These are phyloP conservation scores for Phaedon cochleariae DNA, from an alignment of 2,888 invertebrate species.

Conservation along the genomic window DNA sequence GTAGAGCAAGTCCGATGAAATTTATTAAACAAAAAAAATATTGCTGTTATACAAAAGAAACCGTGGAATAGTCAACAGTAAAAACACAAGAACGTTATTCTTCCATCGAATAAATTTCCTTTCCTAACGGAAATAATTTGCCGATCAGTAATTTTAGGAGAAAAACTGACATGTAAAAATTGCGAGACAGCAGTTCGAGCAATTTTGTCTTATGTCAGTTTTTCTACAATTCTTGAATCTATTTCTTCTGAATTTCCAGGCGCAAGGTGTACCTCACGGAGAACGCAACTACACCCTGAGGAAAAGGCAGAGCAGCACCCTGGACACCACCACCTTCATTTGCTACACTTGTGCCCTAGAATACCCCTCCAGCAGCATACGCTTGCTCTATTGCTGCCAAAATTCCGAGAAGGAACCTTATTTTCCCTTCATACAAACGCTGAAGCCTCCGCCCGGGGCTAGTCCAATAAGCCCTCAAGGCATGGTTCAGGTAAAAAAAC, in stretches of 20 bases:
- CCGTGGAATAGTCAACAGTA: too few species aligned
- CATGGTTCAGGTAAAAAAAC: slow-evolving; percentile 74
- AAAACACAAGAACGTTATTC: too few species aligned
- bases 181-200: too few species aligned
- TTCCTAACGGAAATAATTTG: too few species aligned
- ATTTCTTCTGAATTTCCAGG: slow-evolving; percentile 50
- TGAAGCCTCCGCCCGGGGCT: slow-evolving; percentile 84
- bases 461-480: slow-evolving; percentile 91
- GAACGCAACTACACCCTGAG: slow-evolving; percentile 84
- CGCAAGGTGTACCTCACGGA: slow-evolving; percentile 75
- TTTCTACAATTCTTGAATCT: background rate
- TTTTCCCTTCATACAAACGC: slow-evolving; percentile 86
- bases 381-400: slow-evolving; percentile 84
- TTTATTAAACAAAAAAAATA: too few species aligned
- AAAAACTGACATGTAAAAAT: too few species aligned
- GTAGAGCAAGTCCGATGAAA: too few species aligned
- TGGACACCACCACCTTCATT: slow-evolving; percentile 78
- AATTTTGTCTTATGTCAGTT: background rate
- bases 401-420: slow-evolving; percentile 88
- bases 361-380: slow-evolving; percentile 80
- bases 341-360: slow-evolving; percentile 90
- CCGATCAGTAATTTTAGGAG: too few species aligned
- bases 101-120: too few species aligned
- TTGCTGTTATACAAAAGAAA: too few species aligned
- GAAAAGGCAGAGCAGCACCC: slow-evolving; percentile 74